These are phyloP conservation scores for Hydriomena furcata DNA, from an alignment of 2,888 invertebrate genomes.

Conservation along the genomic window DNA sequence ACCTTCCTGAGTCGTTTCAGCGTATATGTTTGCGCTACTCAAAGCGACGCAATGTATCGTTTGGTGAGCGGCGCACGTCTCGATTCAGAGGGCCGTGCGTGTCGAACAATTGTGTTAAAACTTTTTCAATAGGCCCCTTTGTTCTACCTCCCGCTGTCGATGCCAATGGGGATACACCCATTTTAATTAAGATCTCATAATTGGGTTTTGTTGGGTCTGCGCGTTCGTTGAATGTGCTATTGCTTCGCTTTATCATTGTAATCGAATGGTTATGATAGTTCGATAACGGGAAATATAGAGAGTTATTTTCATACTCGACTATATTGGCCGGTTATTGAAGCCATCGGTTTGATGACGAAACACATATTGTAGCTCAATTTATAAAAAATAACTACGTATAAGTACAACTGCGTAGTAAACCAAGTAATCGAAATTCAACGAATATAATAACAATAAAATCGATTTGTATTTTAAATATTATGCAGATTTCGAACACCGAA, in stretches of 20 bases:
- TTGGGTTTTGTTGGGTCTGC: conserved; percentile 25
- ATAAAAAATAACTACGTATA: too few species aligned
- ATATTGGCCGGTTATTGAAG: too few species aligned
- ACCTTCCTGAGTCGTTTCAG: too few species aligned
- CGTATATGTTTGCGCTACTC: conserved; percentile 5
- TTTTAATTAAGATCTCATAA: conserved; percentile 31
- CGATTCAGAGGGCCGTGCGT: conserved; percentile 17
- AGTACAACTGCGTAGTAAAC: too few species aligned
- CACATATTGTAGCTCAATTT: too few species aligned
- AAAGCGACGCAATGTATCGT: conserved; percentile 7
- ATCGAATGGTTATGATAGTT: conserved; percentile 1
- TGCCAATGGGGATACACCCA: conserved; percentile 9
- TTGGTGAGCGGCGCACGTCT: conserved; percentile 24
- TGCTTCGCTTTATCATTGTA: conserved; percentile 16
- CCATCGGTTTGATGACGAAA: too few species aligned
- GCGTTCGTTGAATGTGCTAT: conserved; percentile 17
- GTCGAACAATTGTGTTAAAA: conserved; percentile 51
- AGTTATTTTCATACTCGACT: too few species aligned
- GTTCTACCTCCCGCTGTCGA: conserved; percentile 13
- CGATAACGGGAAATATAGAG: background rate
- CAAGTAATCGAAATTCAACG: too few species aligned
- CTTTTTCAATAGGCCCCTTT: conserved; percentile 54
- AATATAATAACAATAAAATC: too few species aligned
- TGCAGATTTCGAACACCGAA: too few species aligned
- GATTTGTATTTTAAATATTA: too few species aligned